Evolutionary conservation across 2,113 vertebrate species (phyloP), one percentile per base, ranked within the genome.

Genomic region (Sarotherodon lohbergeri): DNA sequence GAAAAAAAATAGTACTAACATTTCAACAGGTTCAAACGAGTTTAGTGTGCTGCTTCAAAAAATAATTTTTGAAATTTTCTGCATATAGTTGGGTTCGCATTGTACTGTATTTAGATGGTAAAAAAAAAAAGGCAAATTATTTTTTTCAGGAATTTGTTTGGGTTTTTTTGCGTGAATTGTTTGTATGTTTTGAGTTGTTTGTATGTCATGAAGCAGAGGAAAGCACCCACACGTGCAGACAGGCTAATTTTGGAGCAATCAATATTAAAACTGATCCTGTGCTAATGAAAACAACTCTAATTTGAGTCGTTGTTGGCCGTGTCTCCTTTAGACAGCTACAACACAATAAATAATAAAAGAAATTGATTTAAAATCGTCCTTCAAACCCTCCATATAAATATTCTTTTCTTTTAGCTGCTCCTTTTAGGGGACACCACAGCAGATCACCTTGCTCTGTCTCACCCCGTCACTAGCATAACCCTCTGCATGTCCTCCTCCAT

Each of bases 11-110:
- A 12, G 6, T 29, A 29, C 36, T 27, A 22, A 76, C 6, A n/a
- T 85, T 71, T 83, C 4, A 83, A 55, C 57, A 32, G 81, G 73
- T 84, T 57, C 56, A 76, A 86, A 14, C 9, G 59, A 84, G 14
- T 56, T 91, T 19, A 86, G 22, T 73, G 83, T 90, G 86, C 73
- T 83, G 63, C 90, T 93, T 89, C 6, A 41, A 27, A 73, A 80
- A 48, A 29, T 82, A 39, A 14, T 34, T 88, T 54, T 61, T 66
- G 2, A 76, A 80, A 87, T 95, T 89, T 78, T 84, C 82, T 78
- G 87, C 73, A 46, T 83, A 81, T 56, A 89, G 43, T 84, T 63
- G 61, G 46, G 24, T 91, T 13, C 17, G 39, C 19, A 5, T 87
- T 89, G 81, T 63, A 13, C 24, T 93, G 59, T 90, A 73, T 87